A percentile compares a stretch with the other conserved stretches of the same genome.
These are phyloP conservation scores for Leptinotarsa defecta DNA, from an alignment of 1,140 invertebrate genomes.

Conservation along the genomic window DNA sequence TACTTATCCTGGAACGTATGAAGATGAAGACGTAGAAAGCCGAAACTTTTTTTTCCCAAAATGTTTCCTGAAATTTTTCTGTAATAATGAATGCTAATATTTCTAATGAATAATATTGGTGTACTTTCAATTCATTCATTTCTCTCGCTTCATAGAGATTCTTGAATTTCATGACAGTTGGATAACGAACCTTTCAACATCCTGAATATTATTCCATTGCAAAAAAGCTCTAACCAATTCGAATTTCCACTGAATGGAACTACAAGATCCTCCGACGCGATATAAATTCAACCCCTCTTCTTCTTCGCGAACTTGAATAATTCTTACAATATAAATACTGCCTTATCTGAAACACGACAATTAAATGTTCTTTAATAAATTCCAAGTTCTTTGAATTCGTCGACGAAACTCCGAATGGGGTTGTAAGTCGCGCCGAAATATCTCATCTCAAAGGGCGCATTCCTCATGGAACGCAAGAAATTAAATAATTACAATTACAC, in stretches of 20 bases:
- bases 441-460: conserved; percentile 18
- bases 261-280: neutral
- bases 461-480: conserved; percentile 11
- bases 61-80: too few relatives aligned
- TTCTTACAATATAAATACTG: conserved; percentile 14
- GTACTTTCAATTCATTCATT: too few relatives aligned
- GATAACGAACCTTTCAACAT: too few relatives aligned
- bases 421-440: conserved; percentile 4
- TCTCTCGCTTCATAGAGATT: too few relatives aligned
- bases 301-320: neutral
- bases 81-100: too few relatives aligned
- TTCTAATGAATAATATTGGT: too few relatives aligned
- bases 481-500: conserved; percentile 18
- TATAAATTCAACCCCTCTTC: neutral
- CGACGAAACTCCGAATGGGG: conserved; percentile 1
- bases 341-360: conserved; percentile 16
- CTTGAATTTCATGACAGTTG: too few relatives aligned
- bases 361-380: conserved; percentile 17
- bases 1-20: too few relatives aligned
- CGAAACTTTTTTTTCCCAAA: too few relatives aligned
- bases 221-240: neutral
- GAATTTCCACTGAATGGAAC: too few relatives aligned
- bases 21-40: too few relatives aligned
- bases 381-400: conserved; percentile 14
- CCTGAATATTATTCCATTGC: neutral